Evolutionary conservation across 1,140 invertebrate species (phyloP), one percentile per base, ranked within the genome.

Genomic region (Idris sp.): DNA sequence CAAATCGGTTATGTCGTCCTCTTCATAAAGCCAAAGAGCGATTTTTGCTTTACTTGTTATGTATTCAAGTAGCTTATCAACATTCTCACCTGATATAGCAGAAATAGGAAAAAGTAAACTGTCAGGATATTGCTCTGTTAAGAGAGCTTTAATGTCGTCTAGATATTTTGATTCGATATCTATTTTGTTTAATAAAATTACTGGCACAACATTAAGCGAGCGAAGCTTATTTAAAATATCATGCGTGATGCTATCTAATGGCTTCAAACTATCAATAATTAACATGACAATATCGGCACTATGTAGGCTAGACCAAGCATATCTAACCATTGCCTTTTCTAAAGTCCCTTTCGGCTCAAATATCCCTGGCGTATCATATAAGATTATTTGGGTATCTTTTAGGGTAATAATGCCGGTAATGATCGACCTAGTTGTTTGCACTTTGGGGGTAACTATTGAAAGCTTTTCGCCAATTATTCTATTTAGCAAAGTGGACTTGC

Each of bases 171-270:
- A 31, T 31, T 31, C 30, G 30, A 31, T 10, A 31, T 31, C 30
- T 31, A 31, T 31, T 31, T 31, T 31, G 30, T 31, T 31, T 31
- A 31, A 31, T 31, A 31, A 31, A 31, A 31, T 31, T 31, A 31
- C 30, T 31, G 30, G 30, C 10, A 31, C 10, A 31, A 31, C 30
- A 31, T 31, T 31, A 31, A 31, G 30, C 30, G 30, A 31, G 30
- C 30, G 30, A 31, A 31, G 30, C 10, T 31, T 31, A 31, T 31
- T 31, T 31, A 31, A 31, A 31, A 31, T 31, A 31, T 31, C 30
- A 31, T 31, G 30, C 30, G 30, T 31, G 6, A 31, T 31, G 30
- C 30, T 31, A 31, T 31, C n/a, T n/a, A n/a, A n/a, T n/a, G n/a
- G n/a, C n/a, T n/a, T n/a, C n/a, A n/a, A n/a, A n/a, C n/a, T n/a